Conservation (phyloP, 2,888 invertebrate species). For the Watsonalla binaria region DNA sequence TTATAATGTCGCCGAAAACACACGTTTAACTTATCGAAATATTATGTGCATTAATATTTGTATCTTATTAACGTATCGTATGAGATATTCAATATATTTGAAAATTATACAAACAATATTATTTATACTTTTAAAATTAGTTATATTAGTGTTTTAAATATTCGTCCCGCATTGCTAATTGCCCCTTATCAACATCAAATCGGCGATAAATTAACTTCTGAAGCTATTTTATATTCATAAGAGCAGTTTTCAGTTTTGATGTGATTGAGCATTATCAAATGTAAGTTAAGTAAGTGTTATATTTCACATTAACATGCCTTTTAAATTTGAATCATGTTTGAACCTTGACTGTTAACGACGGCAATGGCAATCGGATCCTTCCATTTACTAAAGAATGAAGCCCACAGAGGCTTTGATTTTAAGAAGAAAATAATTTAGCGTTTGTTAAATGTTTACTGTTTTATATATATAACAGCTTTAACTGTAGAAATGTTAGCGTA, state of each 20-base stretch:
- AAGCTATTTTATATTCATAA: not conserved
- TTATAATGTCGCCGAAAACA: not conserved
- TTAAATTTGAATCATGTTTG: too few species aligned
- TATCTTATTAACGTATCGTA: not conserved
- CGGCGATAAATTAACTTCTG: not conserved
- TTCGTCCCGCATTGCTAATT: not conserved
- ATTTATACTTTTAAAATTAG: not conserved
- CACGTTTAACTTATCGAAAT: not conserved
- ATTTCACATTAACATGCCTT: too few species aligned
- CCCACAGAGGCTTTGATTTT: too few species aligned
- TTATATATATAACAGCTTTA: too few species aligned
- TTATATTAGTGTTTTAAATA: too few species aligned
- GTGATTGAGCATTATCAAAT: not conserved
- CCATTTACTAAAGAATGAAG: too few species aligned
- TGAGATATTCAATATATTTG: not conserved
- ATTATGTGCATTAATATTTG: not conserved
- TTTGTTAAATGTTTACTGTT: too few species aligned
- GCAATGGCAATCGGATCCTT: too few species aligned
- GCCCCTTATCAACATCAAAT: not conserved
- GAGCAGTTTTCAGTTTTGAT: not conserved
- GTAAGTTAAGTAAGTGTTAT: not conserved
- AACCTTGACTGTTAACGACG: too few species aligned
- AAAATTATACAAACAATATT: not conserved
- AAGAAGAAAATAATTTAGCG: too few species aligned
- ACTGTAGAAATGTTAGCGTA: too few species aligned